A percentile compares a stretch with the other conserved stretches of the same genome.
phyloP scores from a whole-genome alignment of 2,797 vertebrate species.

The Tenualosa thibaudeaui region DNA sequence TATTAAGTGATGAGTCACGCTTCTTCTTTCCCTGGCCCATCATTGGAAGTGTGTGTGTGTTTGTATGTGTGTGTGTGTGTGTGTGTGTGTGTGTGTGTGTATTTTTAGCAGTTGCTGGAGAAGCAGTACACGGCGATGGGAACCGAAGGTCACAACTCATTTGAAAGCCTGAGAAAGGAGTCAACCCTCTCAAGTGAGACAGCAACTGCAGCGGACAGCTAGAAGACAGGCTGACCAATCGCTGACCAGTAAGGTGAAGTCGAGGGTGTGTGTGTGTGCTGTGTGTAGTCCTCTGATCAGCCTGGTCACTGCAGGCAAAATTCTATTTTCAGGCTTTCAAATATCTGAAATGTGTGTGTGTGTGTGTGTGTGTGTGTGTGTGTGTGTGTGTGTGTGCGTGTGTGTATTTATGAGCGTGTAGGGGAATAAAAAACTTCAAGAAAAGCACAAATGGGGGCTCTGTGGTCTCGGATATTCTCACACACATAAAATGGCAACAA shows the following conservation, averaged over 20 bases:
- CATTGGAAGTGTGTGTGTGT: not conserved
- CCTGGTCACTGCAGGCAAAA: not conserved
- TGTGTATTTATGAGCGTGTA: not conserved
- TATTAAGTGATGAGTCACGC: not conserved
- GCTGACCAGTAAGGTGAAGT: not conserved
- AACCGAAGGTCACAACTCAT: conserved; percentile 2
- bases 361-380: conserved; percentile 14
- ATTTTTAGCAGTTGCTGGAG: conserved; percentile 7
- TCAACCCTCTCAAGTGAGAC: not conserved
- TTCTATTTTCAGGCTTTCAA: conserved; percentile 9
- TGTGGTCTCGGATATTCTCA: not conserved
- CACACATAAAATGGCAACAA: not conserved
- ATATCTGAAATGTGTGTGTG: not conserved
- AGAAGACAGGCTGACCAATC: not conserved
- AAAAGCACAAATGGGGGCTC: not conserved
- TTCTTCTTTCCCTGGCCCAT: not conserved
- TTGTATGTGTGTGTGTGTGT: not conserved
- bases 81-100: not conserved
- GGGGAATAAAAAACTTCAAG: not conserved
- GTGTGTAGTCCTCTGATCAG: conserved; percentile 11
- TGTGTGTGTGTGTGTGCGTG: not conserved
- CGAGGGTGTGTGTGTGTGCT: conserved; percentile 15
- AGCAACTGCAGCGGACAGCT: not conserved
- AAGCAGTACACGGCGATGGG: not conserved
- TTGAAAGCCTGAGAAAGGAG: conserved; percentile 2